Conservation (phyloP, 2,113 vertebrate genomes). For the Bettongia penicillata region DNA sequence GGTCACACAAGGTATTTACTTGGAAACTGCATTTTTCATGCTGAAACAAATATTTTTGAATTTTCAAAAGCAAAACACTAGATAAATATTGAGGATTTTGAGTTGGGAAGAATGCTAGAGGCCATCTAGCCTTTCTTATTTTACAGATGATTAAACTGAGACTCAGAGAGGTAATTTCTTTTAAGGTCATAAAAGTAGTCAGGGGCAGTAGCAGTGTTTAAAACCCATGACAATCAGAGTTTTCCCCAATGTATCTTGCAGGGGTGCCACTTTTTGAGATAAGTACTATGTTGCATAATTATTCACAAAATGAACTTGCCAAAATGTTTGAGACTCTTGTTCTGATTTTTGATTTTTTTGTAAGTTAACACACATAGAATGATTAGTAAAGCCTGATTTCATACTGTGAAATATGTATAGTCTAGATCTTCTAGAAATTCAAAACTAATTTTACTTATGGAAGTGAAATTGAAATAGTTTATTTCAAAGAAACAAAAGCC, state of each 20-base stretch:
- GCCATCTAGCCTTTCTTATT: background rate
- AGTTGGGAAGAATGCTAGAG: background rate
- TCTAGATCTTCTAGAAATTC: background rate
- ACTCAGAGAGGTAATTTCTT: background rate
- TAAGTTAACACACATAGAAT: background rate
- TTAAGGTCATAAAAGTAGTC: background rate
- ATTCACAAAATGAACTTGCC: background rate
- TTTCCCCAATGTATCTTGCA: background rate
- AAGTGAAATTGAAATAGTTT: background rate
- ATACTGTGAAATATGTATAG: background rate
- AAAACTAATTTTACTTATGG: background rate
- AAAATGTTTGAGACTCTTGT: background rate
- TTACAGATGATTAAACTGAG: background rate
- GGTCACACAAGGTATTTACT: conserved; percentile 25
- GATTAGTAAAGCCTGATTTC: background rate
- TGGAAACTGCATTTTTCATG: background rate
- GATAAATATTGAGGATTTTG: conserved; percentile 9
- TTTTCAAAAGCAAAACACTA: conserved; percentile 18
- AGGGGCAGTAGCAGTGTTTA: background rate
- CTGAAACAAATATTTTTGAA: conserved; percentile 44
- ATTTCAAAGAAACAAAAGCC: background rate
- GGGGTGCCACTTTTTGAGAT: background rate
- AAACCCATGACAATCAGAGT: background rate
- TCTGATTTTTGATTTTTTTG: background rate
- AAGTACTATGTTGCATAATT: background rate